Base-by-base conservation (phyloP, 2,113 vertebrate genomes). In the Sigmodon hispidus region DNA sequence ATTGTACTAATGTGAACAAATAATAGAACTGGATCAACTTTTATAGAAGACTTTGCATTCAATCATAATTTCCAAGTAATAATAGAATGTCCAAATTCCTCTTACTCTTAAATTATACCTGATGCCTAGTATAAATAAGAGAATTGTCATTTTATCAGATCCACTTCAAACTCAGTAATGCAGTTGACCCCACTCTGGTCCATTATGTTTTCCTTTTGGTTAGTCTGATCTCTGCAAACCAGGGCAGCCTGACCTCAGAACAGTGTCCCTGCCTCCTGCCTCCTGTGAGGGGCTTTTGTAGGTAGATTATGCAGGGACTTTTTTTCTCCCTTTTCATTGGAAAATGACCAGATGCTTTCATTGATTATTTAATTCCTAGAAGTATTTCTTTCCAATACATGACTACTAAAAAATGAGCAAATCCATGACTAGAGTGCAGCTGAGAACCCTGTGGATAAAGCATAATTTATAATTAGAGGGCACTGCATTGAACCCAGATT, bases 181-280 rank as follows among this genome's bases (percentile, higher is more conserved):
- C 4, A 57, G 43, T 34, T 79, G 43, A 57, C 48, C 6, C 76
- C 67, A 76, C 36, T 91, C 73, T 50, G 13, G 43, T 72, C 65
- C 73, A 45, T 84, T 89, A 73, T n/a, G 34, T 43, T 69, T 76
- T 93, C 93, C 43, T 36, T 91, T 89, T 91, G 83, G 83, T 94
- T 17, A 24, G 10, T 19, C 57, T 79, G 90, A 87, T 70, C 79
- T 94, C 63, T 67, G 48, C 48, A 81, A 91, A 70, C 48, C 61
- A 84, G 83, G 50, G 55, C 21, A 89, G 5, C 48, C 29, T 87
- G 83, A 87, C 76, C 63, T 55, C 48, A 75, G 55, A 91, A 70
- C 1, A 73, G 26, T 7, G 7, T 13, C 85, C 75, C 19, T 31
- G 65, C 65, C 31, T 75, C 70, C 67, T 65, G n/a, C 22, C 34